Evolutionary conservation across 92 coral and sea anemone species (phyloP).

Genomic region (Parazoanthus darwini): DNA sequence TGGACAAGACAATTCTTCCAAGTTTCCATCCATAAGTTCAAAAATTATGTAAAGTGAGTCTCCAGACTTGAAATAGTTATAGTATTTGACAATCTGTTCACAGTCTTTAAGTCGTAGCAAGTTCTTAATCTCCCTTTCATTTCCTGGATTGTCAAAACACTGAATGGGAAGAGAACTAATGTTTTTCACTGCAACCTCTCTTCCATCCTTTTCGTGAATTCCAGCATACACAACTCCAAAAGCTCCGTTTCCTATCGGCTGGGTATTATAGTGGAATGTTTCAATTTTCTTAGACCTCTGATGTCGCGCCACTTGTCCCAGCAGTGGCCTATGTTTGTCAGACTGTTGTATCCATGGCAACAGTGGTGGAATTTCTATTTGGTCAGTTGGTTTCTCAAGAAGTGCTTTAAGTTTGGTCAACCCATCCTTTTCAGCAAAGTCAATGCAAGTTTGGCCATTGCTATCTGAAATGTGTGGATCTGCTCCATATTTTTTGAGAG

Average conservation of each 20-base stretch:
- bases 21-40: constrained; percentile 10
- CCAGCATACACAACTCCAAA: constrained; percentile 8
- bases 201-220: not conserved
- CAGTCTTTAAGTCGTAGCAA: not conserved
- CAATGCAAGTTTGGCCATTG: not conserved
- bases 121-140: not conserved
- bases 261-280: not conserved
- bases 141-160: not conserved
- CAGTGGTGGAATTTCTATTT: not conserved
- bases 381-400: not conserved
- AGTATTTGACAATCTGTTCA: constrained; percentile 10
- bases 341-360: not conserved
- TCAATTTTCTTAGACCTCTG: not conserved
- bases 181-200: not conserved
- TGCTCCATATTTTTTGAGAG: constrained; percentile 5
- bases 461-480: not conserved
- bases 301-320: not conserved
- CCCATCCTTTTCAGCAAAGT: not conserved
- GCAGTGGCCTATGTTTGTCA: not conserved
- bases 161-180: not conserved
- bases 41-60: not conserved
- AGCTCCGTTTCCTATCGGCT: constrained; percentile 12
- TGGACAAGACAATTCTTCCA: not conserved
- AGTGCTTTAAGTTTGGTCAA: not conserved
- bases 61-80: not conserved